These are phyloP conservation scores for Holacanthus passer DNA, from an alignment of 2,113 vertebrate genomes.

Conservation along the genomic window DNA sequence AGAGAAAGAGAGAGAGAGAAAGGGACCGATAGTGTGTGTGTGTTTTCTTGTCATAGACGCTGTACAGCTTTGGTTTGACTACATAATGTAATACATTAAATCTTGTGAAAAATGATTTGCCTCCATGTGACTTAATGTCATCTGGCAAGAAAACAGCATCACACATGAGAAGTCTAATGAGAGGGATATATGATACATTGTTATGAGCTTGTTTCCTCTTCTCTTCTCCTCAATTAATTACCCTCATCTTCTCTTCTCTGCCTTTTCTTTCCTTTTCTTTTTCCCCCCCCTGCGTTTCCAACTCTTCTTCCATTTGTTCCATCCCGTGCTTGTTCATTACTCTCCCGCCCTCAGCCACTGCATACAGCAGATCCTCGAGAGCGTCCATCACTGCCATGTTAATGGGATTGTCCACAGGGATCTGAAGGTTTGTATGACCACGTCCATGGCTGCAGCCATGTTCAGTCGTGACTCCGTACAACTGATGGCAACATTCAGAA, in stretches of 20 bases:
- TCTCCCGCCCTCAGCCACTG: slow-evolving; percentile 80
- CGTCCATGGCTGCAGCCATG: slow-evolving; percentile 23
- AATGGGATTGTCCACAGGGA: slow-evolving; percentile 88
- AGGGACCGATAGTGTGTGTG: slow-evolving; percentile 5
- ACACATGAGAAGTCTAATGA: slow-evolving; percentile 15
- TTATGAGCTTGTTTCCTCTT: slow-evolving; percentile 20
- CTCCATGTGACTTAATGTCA: slow-evolving; percentile 18
- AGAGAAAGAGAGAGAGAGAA: slow-evolving; percentile 14
- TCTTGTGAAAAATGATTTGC: slow-evolving; percentile 11
- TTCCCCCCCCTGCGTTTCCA: neutral
- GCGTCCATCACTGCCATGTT: slow-evolving; percentile 88
- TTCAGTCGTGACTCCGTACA: slow-evolving; percentile 3
- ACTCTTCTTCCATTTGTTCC: slow-evolving; percentile 23
- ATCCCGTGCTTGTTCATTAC: slow-evolving; percentile 20
- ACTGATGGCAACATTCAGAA: slow-evolving; percentile 10
- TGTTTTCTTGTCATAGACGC: slow-evolving; percentile 20
- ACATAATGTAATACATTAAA: slow-evolving; percentile 8
- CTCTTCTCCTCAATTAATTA: slow-evolving; percentile 25
- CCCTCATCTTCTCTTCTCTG: neutral
- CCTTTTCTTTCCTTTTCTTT: neutral
- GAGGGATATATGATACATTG: slow-evolving; percentile 1
- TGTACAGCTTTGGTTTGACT: slow-evolving; percentile 12
- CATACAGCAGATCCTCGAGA: slow-evolving; percentile 89
- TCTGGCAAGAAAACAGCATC: slow-evolving; percentile 5
- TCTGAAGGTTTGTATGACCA: slow-evolving; percentile 84